Evolutionary conservation across 2,888 invertebrate species (phyloP).

Genomic region (Tetramorium bicarinatum): DNA sequence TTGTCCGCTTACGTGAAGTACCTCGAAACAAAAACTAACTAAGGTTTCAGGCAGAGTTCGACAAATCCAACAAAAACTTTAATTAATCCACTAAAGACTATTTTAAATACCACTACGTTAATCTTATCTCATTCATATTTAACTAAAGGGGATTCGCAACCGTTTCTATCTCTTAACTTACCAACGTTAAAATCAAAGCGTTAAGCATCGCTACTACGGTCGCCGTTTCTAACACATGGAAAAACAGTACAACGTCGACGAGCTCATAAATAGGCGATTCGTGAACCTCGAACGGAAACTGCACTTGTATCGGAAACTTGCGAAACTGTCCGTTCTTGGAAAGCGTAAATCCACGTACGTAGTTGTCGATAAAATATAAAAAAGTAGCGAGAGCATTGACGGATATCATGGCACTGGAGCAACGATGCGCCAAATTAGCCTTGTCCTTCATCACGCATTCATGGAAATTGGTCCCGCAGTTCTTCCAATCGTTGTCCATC

Average conservation of each 20-base stretch:
- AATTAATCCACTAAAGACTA: neutral
- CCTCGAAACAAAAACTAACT: conserved; percentile 40
- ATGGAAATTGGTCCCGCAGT: conserved; percentile 36
- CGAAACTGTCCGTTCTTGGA: neutral
- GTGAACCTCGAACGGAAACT: conserved; percentile 45
- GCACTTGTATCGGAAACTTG: conserved; percentile 55
- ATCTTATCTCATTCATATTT: neutral
- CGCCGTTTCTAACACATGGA: conserved; percentile 51
- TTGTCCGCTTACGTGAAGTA: conserved; percentile 55
- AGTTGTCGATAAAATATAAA: conserved; percentile 34
- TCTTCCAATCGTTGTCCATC: conserved; percentile 62
- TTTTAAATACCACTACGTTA: neutral
- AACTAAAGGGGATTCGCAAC: neutral
- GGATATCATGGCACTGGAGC: conserved; percentile 46
- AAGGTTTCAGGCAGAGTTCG: neutral
- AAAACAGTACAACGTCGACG: conserved; percentile 28
- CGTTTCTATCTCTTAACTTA: conserved; percentile 23
- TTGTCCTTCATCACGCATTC: conserved; percentile 48
- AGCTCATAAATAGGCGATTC: conserved; percentile 54
- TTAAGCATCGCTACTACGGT: conserved; percentile 43
- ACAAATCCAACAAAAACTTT: neutral
- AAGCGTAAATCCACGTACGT: neutral
- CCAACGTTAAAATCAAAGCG: conserved; percentile 60
- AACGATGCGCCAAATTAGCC: conserved; percentile 28
- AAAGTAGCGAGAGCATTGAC: neutral